phyloP scores from a whole-genome alignment of 1,140 invertebrate genomes.

The Heliconius eleuchia region DNA sequence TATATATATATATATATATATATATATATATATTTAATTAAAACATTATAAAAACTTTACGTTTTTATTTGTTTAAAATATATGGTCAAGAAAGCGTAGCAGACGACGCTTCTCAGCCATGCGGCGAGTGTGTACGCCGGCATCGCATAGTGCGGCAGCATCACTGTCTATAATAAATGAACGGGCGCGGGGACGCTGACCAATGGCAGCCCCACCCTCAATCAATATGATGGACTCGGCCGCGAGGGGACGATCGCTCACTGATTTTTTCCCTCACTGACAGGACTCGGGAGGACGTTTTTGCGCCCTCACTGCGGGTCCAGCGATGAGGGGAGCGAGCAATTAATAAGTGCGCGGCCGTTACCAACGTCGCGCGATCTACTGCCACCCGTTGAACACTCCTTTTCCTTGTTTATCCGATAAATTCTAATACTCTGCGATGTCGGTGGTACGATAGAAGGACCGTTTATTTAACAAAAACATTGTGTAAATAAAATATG shows the following conservation, averaged over 20 bases:
- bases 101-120: not conserved
- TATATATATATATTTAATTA: too few relatives aligned
- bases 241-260: slow-evolving; percentile 80
- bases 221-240: slow-evolving; percentile 80
- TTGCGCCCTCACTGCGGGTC: slow-evolving; percentile 70
- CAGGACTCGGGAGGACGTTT: slow-evolving; percentile 78
- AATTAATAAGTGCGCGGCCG: slow-evolving; percentile 76
- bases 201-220: slow-evolving; percentile 78
- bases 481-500: not conserved
- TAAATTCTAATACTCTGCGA: slow-evolving; percentile 28
- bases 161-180: slow-evolving; percentile 80
- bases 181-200: slow-evolving; percentile 74
- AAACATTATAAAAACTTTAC: too few relatives aligned
- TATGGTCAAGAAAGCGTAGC: not conserved
- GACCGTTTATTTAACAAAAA: not conserved
- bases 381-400: slow-evolving; percentile 52
- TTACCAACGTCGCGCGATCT: slow-evolving; percentile 42
- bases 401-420: slow-evolving; percentile 63
- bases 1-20: too few relatives aligned
- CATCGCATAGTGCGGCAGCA: slow-evolving; percentile 55
- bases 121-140: slow-evolving; percentile 20
- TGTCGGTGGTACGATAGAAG: not conserved
- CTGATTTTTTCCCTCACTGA: slow-evolving; percentile 81
- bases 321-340: slow-evolving; percentile 62
- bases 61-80: not conserved